Evolutionary conservation across 2,113 vertebrate species (phyloP), one percentile per base, ranked within the genome.

Genomic region (Isichthys henryi): DNA sequence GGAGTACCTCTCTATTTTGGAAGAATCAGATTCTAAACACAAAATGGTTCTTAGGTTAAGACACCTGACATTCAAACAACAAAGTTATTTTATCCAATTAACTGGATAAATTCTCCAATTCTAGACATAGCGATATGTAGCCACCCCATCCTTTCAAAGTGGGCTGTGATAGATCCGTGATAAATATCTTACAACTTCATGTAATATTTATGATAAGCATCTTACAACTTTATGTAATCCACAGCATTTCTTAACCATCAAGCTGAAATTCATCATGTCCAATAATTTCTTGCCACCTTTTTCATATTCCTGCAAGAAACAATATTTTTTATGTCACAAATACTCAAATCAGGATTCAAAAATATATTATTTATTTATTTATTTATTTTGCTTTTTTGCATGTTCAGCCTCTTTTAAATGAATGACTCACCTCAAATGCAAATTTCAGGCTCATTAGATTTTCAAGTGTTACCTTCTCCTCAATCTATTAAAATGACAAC

Each of bases 351-450:
- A 86, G 50, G 13, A 86, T 56, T 56, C n/a, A 53, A 52, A 87
- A 53, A 87, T n/a, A n/a, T n/a, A n/a, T n/a, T 35, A 17, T 50
- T 15, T 15, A 1, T 52, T 15, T 7, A 10, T 17, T 6, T 23
- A 6, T 48, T 62, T n/a, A n/a, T n/a, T 62, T 62, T 62, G 56
- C 23, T 8, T 77, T 43, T 80, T 85, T 53, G 11, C 49, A 35
- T 13, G n/a, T 52, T 87, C 11, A 35, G 13, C 48, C n/a, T 19
- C 46, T 21, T 80, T 23, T 49, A 52, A 21, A 48, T 43, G 17
- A 58, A 84, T 83, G 39, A 46, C 83, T 39, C 91, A 96, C 94
- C 95, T 96, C 95, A 96, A 97, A 97, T 17, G 94, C 91, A 92
- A 85, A 86, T 87, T 95, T 95, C 82, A 96, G 86, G 27, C 93